These are phyloP conservation scores for Rhagonycha lutea DNA, from an alignment of 2,888 invertebrate genomes.

Conservation along the genomic window DNA sequence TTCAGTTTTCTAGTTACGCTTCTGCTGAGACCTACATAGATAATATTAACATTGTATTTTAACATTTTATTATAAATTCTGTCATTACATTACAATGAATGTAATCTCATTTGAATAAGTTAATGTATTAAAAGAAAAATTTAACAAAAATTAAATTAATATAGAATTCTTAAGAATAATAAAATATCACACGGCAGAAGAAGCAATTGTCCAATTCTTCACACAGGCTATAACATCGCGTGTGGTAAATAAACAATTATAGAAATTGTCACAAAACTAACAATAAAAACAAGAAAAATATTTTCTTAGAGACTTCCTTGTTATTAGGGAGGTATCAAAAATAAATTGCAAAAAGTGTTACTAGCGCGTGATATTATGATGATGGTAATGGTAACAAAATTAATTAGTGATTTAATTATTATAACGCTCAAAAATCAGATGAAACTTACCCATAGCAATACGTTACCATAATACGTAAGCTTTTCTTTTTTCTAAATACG, in stretches of 20 bases:
- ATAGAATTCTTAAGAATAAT: not conserved
- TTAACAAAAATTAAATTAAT: not conserved
- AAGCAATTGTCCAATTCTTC: not conserved
- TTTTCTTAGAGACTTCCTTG: not conserved
- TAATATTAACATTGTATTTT: not conserved
- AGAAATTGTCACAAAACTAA: not conserved
- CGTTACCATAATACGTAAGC: no score
- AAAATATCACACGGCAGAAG: not conserved
- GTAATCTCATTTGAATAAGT: not conserved
- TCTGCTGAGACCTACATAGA: not conserved
- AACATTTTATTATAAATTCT: not conserved
- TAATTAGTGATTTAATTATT: not conserved
- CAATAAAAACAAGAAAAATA: not conserved
- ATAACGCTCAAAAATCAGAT: not conserved
- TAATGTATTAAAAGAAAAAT: not conserved
- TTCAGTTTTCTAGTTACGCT: no score
- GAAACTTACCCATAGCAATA: not conserved
- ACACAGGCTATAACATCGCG: not conserved
- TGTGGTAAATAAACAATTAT: not conserved
- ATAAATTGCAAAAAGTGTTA: not conserved
- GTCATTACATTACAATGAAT: not conserved
- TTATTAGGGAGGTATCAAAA: not conserved
- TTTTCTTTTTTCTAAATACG: no score
- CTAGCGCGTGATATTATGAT: not conserved
- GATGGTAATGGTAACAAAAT: no score